Base-by-base conservation (phyloP, 2,113 vertebrate species). In the Ailurus styani region DNA sequence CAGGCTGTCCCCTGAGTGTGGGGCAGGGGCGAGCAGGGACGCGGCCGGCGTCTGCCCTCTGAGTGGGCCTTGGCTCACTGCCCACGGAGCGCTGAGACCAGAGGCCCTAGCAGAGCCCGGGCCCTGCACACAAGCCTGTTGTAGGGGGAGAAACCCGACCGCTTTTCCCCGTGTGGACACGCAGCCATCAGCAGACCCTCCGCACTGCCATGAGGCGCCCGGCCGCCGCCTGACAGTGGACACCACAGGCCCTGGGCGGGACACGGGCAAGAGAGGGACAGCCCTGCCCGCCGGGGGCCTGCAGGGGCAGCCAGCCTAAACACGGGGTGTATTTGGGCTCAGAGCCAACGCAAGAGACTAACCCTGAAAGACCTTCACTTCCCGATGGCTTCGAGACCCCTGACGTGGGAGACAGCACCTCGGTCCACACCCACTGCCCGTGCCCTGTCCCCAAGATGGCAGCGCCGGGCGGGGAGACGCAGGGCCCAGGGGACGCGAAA, bases 381-480 rank as follows among this genome's bases (percentile, higher is more conserved):
- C 72, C 72, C 37, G 25, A 27, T 0, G 40, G 40, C 72, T 45
- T 40, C 8, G 37, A 45, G 72, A 7, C 13, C 40, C 40, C 72
- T 3, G 1, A 15, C 6, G 1, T 8, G 13, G 40, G 29, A 1
- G 72, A 29, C 72, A 27, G 12, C 23, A 14, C 70, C 2, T 73
- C 12, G 2, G 68, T 0, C 70, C 70, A 13, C 12, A 1, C 12
- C 40, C 70, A 23, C n/a, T 3, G 1, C 20, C 68, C 68, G 0
- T 3, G 13, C 68, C 5, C 4, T 11, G 2, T 13, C 37, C 20
- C 68, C 21, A 13, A 5, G 9, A 40, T 6, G 23, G 21, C 37
- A 4, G 72, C 37, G 14, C 70, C 0, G 6, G 12, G 21, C 37
- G 14, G 23, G 12, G 40, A 73, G 21, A 73, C 12, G 6, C 23